These are phyloP conservation scores for Trichonephila clavata DNA, from an alignment of 1,140 invertebrate genomes.

Conservation along the genomic window DNA sequence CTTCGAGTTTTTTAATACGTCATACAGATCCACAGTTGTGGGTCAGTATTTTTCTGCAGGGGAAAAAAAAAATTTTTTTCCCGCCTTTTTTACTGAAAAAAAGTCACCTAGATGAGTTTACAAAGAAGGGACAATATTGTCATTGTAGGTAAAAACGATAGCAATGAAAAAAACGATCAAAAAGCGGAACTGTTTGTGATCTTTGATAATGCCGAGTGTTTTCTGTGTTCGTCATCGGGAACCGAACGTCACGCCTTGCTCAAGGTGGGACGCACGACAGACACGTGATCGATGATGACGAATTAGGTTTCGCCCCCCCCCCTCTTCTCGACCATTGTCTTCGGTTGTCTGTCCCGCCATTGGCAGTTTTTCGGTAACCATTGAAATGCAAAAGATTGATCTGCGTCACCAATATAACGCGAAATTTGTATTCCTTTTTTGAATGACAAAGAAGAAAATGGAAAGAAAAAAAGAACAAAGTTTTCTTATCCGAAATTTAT, in stretches of 20 bases:
- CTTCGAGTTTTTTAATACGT: constrained; percentile 64
- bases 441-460: not conserved
- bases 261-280: constrained; percentile 71
- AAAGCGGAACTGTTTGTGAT: constrained; percentile 73
- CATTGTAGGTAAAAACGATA: not conserved
- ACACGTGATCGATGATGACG: constrained; percentile 74
- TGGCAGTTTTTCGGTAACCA: constrained; percentile 28
- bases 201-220: constrained; percentile 71
- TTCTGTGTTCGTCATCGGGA: constrained; percentile 64
- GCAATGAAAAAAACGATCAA: not conserved
- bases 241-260: constrained; percentile 62
- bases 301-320: constrained; percentile 51
- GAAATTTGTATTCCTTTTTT: constrained; percentile 45
- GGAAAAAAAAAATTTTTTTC: not conserved
- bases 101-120: not conserved
- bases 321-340: constrained; percentile 55
- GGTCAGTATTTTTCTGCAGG: constrained; percentile 67
- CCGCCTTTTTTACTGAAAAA: not conserved
- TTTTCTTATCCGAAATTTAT: constrained; percentile 59
- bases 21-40: constrained; percentile 60
- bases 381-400: constrained; percentile 75
- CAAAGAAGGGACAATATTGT: constrained; percentile 17
- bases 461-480: not conserved
- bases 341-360: constrained; percentile 17
- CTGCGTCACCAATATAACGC: constrained; percentile 69